phyloP scores from a whole-genome alignment of 1,140 invertebrate genomes.

The Trachymyrmex cornetzi region DNA sequence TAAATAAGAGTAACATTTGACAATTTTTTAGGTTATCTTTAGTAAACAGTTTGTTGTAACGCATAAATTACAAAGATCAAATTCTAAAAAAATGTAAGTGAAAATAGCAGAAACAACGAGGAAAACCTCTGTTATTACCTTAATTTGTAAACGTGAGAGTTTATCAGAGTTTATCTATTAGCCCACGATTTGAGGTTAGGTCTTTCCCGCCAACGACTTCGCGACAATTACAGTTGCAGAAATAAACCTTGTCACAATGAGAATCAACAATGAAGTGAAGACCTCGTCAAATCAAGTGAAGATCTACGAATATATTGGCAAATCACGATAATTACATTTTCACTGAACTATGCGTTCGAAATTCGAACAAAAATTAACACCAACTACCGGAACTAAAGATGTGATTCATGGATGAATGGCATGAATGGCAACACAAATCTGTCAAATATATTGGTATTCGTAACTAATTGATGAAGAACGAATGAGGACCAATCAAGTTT shows the following conservation, averaged over 20 bases:
- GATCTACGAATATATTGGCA: not conserved
- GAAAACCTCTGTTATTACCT: constrained; percentile 15
- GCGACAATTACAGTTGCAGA: not conserved
- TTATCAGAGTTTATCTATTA: not conserved
- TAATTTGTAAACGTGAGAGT: not conserved
- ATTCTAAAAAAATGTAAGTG: not conserved
- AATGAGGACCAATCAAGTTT: too few relatives aligned
- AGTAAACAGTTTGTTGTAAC: not conserved
- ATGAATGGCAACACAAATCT: too few relatives aligned
- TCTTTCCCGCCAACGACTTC: constrained; percentile 35
- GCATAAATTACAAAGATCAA: not conserved
- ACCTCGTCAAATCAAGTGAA: not conserved
- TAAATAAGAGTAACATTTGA: too few relatives aligned
- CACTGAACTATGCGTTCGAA: not conserved
- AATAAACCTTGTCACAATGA: not conserved
- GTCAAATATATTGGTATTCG: too few relatives aligned
- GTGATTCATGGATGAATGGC: not conserved
- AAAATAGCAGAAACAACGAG: not conserved
- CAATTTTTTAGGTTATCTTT: constrained; percentile 7
- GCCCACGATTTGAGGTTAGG: not conserved
- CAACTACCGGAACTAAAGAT: not conserved
- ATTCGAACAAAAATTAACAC: constrained; percentile 4
- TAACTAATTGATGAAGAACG: too few relatives aligned
- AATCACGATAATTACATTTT: constrained; percentile 8
- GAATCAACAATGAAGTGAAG: not conserved